A percentile compares a stretch with the other conserved stretches of the same genome.
phyloP scores from a whole-genome alignment of 2,888 invertebrate species.

The Creontiades dilutus region DNA sequence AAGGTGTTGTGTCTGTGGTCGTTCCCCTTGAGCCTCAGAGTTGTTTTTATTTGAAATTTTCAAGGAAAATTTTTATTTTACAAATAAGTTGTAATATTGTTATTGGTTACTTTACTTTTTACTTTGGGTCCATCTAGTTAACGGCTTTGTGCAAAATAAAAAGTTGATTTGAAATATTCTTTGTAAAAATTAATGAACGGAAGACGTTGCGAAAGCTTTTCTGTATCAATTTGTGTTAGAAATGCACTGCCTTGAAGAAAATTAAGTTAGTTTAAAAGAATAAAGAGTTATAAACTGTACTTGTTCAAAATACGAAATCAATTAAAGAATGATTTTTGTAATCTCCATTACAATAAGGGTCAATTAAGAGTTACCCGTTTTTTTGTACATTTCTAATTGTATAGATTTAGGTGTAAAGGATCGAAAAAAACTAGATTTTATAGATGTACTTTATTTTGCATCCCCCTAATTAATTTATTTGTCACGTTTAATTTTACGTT shows the following conservation, averaged over 20 bases:
- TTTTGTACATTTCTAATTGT: conserved; percentile 70
- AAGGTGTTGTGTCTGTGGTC: not conserved
- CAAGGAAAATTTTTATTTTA: not conserved
- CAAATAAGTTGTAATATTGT: not conserved
- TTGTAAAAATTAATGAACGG: not conserved
- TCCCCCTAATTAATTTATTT: conserved; percentile 33
- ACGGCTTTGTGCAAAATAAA: not conserved
- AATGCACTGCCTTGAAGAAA: conserved; percentile 46
- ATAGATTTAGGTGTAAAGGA: conserved; percentile 41
- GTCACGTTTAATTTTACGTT: conserved; percentile 46
- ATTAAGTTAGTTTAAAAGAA: not conserved
- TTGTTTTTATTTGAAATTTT: not conserved
- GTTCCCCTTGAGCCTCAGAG: not conserved
- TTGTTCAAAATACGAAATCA: conserved; percentile 25
- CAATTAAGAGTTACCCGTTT: conserved; percentile 73
- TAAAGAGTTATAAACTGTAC: not conserved
- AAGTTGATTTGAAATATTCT: not conserved
- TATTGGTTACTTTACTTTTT: not conserved
- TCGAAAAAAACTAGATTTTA: not conserved
- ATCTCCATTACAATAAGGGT: conserved; percentile 69
- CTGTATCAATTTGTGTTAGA: not conserved
- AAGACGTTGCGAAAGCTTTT: conserved; percentile 13
- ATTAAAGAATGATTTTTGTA: conserved; percentile 34
- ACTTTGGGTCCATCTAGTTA: not conserved
- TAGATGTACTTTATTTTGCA: conserved; percentile 31